These are phyloP conservation scores for Chloroclystis v-ata DNA, from an alignment of 2,888 invertebrate species.

Conservation along the genomic window DNA sequence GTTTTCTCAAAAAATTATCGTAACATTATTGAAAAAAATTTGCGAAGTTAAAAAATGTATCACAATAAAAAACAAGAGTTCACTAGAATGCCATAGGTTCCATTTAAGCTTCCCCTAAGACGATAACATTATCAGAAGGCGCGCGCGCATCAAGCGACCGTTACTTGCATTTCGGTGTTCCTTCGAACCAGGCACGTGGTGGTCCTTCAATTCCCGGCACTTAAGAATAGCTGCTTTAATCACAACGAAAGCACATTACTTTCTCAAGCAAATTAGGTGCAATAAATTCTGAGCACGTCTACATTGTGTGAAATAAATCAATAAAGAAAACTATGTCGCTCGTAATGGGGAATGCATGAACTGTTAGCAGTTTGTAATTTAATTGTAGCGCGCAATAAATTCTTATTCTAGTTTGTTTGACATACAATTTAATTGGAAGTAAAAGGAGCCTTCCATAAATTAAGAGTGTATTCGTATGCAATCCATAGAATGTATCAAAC, in stretches of 20 bases:
- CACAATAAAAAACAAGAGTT: background rate
- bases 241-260: conserved; percentile 25
- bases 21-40: too few species aligned
- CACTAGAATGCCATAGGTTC: background rate
- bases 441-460: background rate
- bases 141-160: conserved; percentile 13
- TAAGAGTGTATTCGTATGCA: background rate
- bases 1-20: too few species aligned
- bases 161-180: conserved; percentile 28
- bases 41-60: too few species aligned
- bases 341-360: conserved; percentile 43
- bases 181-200: conserved; percentile 23
- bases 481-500: background rate
- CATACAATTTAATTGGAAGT: conserved; percentile 7
- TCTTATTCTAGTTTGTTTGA: conserved; percentile 46
- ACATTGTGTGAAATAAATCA: conserved; percentile 54
- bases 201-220: conserved; percentile 28
- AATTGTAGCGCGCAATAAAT: conserved; percentile 58
- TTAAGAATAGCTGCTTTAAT: conserved; percentile 26
- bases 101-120: conserved; percentile 1
- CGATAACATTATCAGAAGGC: conserved; percentile 4
- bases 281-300: conserved; percentile 37
- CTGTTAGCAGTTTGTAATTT: conserved; percentile 50
- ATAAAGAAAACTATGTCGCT: conserved; percentile 54
- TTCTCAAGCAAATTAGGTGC: conserved; percentile 32